Evolutionary conservation across 2,113 vertebrate genomes (phyloP).

Genomic region (Sceloporus tristichus): DNA sequence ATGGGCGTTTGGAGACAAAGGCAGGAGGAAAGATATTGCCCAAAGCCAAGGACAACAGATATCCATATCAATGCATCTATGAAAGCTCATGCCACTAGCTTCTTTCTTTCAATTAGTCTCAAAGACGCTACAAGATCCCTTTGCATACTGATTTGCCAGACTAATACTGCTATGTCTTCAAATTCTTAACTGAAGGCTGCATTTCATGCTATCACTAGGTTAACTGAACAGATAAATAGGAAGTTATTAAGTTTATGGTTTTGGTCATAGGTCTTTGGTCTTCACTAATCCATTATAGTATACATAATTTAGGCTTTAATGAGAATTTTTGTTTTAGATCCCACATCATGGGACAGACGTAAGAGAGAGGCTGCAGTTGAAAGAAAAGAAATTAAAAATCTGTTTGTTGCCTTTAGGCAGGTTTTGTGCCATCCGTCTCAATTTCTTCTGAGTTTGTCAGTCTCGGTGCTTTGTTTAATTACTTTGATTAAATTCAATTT

Average conservation of each 20-base stretch:
- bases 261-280: slow-evolving; percentile 34
- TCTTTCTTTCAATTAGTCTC: too few relatives aligned
- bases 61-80: too few relatives aligned
- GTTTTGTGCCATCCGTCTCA: slow-evolving; percentile 37
- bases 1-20: too few relatives aligned
- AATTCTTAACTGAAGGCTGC: not conserved
- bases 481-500: slow-evolving; percentile 42
- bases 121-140: too few relatives aligned
- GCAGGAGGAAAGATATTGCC: too few relatives aligned
- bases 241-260: not conserved
- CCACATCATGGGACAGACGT: slow-evolving; percentile 42
- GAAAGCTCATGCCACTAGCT: too few relatives aligned
- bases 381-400: slow-evolving; percentile 30
- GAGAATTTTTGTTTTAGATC: slow-evolving; percentile 63
- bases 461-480: slow-evolving; percentile 51
- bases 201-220: slow-evolving; percentile 23
- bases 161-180: too few relatives aligned
- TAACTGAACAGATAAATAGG: slow-evolving; percentile 41
- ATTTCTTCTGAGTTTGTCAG: slow-evolving; percentile 48
- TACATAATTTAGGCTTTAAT: slow-evolving; percentile 56
- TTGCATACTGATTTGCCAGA: too few relatives aligned
- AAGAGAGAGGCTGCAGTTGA: slow-evolving; percentile 44
- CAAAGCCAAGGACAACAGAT: too few relatives aligned
- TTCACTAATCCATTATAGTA: slow-evolving; percentile 58
- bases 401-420: slow-evolving; percentile 45